These are phyloP conservation scores for Hippocampus barbouri DNA, from an alignment of 2,113 vertebrate species.

Conservation along the genomic window DNA sequence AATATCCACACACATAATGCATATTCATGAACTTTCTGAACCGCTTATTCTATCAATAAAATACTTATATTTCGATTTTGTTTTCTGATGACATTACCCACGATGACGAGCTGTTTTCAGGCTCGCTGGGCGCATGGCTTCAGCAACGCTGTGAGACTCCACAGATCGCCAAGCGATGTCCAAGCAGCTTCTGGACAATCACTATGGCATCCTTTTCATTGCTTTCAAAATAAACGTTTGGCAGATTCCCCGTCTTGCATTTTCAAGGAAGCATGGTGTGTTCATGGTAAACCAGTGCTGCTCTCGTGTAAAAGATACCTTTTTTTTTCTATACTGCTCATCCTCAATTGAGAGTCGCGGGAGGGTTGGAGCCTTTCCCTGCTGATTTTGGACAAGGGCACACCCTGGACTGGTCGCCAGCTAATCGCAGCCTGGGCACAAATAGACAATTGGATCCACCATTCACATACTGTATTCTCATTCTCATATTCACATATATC, in stretches of 20 bases:
- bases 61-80: not conserved
- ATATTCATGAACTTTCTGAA: too few species aligned
- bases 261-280: not conserved
- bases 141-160: constrained; percentile 9
- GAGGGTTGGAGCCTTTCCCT: not conserved
- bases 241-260: not conserved
- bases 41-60: too few species aligned
- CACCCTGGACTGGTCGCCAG: not conserved
- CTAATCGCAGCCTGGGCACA: not conserved
- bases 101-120: constrained; percentile 37
- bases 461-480: too few species aligned
- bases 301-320: not conserved
- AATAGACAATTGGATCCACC: too few species aligned
- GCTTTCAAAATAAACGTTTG: constrained; percentile 43
- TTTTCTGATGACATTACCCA: not conserved
- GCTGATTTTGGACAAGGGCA: not conserved
- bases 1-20: too few species aligned
- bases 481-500: too few species aligned
- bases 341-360: not conserved
- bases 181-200: not conserved
- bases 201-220: constrained; percentile 21
- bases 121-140: constrained; percentile 42
- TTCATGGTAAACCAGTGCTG: not conserved
- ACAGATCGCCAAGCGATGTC: constrained; percentile 8
- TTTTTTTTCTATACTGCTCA: not conserved